These are phyloP conservation scores for Ramazzottius varieornatus DNA, from an alignment of 2,888 invertebrate species.

Conservation along the genomic window DNA sequence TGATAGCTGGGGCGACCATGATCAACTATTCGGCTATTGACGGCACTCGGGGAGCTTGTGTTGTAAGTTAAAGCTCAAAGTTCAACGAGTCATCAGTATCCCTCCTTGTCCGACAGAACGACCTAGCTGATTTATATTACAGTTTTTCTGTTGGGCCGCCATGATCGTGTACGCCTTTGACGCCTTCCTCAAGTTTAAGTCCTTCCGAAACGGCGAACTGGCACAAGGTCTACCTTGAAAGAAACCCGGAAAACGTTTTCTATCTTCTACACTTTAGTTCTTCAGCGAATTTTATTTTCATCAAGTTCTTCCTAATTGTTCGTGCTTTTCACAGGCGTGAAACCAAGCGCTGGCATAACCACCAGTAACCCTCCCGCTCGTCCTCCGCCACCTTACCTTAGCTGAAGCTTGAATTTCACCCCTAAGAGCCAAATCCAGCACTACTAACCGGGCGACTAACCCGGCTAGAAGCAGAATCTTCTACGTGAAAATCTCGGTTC, in stretches of 20 bases:
- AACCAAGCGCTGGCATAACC: too few relatives aligned
- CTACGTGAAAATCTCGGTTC: too few relatives aligned
- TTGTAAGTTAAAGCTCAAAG: not conserved
- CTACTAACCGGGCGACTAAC: too few relatives aligned
- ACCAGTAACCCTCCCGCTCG: too few relatives aligned
- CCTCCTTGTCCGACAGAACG: too few relatives aligned
- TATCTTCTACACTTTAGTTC: not conserved
- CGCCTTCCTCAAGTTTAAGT: slow-evolving; percentile 46
- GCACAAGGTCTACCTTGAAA: slow-evolving; percentile 9
- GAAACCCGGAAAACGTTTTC: not conserved
- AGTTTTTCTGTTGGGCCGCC: not conserved
- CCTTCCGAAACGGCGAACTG: slow-evolving; percentile 31
- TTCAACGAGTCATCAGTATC: too few relatives aligned
- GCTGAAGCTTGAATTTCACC: too few relatives aligned
- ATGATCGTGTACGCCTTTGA: slow-evolving; percentile 40
- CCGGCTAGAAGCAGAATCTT: too few relatives aligned
- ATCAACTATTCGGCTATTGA: not conserved
- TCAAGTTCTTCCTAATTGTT: too few relatives aligned
- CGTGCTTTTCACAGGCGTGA: too few relatives aligned
- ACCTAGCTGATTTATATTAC: not conserved
- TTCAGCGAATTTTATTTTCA: not conserved
- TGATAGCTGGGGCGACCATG: not conserved
- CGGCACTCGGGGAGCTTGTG: not conserved
- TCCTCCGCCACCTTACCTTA: too few relatives aligned
- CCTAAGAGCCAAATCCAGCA: too few relatives aligned